A percentile compares a stretch with the other conserved stretches of the same genome.
Conservation (phyloP, 2,113 vertebrate genomes). For the Orycteropus afer region DNA sequence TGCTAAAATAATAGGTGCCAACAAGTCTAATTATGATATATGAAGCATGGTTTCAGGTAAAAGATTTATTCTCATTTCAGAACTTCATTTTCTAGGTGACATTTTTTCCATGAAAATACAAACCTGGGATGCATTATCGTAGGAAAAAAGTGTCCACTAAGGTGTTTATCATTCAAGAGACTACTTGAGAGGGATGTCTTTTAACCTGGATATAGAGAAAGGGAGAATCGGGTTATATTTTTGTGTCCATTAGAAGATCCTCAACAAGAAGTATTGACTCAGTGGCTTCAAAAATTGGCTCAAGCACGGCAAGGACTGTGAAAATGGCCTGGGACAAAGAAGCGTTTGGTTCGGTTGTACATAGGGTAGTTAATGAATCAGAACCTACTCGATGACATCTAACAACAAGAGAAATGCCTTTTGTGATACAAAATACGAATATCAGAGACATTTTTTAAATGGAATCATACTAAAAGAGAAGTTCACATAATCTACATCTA, state of each 20-base stretch:
- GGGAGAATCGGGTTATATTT: not conserved
- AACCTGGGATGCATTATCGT: not conserved
- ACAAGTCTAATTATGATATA: not conserved
- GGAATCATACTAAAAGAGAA: not conserved
- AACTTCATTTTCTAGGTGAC: conserved; percentile 66
- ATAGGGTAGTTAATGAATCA: not conserved
- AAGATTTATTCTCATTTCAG: conserved; percentile 45
- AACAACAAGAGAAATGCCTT: not conserved
- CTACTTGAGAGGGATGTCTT: not conserved
- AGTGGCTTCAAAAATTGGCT: not conserved
- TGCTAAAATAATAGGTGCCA: not conserved
- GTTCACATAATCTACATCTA: not conserved
- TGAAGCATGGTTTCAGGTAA: not conserved
- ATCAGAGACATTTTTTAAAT: not conserved
- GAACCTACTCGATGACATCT: not conserved
- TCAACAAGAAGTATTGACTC: not conserved
- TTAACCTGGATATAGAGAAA: not conserved
- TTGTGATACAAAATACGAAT: not conserved
- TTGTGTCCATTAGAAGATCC: not conserved
- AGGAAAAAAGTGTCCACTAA: not conserved
- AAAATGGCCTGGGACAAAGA: not conserved
- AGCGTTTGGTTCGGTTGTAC: not conserved
- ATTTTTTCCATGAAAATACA: conserved; percentile 68
- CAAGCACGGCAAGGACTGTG: too few species aligned
- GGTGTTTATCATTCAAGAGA: not conserved